phyloP scores from a whole-genome alignment of 2,113 vertebrate genomes.

The Siniperca chuatsi region DNA sequence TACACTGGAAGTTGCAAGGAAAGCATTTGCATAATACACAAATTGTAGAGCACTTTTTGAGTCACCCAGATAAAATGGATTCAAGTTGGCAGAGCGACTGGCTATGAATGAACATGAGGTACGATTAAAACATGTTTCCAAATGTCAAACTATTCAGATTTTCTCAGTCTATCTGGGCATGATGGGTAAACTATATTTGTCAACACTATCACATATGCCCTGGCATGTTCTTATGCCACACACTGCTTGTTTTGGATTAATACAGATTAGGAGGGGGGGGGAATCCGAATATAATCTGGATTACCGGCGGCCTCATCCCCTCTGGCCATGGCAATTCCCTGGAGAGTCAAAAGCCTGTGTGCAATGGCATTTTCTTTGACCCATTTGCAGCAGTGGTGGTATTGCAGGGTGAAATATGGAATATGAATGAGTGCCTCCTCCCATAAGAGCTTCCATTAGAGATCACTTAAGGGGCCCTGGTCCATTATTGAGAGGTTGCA shows the following conservation, averaged over 20 bases:
- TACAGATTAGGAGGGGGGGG: constrained; percentile 51
- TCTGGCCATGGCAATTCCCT: constrained; percentile 66
- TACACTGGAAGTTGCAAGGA: constrained; percentile 45
- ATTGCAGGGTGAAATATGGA: constrained; percentile 68
- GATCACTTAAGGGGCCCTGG: constrained; percentile 79
- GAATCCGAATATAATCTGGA: constrained; percentile 78
- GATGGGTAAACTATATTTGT: constrained; percentile 38
- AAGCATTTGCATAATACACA: constrained; percentile 65
- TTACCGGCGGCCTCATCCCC: constrained; percentile 66
- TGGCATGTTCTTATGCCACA: constrained; percentile 44
- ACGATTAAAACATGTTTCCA: constrained; percentile 59
- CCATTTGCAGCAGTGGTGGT: constrained; percentile 63
- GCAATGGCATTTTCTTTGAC: constrained; percentile 71
- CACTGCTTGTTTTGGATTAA: constrained; percentile 70
- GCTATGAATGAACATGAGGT: constrained; percentile 59
- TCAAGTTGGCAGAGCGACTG: constrained; percentile 37
- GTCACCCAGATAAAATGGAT: constrained; percentile 49
- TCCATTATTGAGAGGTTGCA: constrained; percentile 75
- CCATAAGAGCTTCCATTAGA: constrained; percentile 79
- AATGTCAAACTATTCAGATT: constrained; percentile 66
- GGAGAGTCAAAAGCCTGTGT: constrained; percentile 66
- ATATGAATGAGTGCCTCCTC: constrained; percentile 73
- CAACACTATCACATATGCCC: constrained; percentile 46
- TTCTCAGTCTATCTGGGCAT: constrained; percentile 29
- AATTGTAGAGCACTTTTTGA: constrained; percentile 49